Percentiles rank a stretch among this genome's conserved stretches.
phyloP scores from a whole-genome alignment of 2,888 invertebrate genomes.

The Tipula vernalis region DNA sequence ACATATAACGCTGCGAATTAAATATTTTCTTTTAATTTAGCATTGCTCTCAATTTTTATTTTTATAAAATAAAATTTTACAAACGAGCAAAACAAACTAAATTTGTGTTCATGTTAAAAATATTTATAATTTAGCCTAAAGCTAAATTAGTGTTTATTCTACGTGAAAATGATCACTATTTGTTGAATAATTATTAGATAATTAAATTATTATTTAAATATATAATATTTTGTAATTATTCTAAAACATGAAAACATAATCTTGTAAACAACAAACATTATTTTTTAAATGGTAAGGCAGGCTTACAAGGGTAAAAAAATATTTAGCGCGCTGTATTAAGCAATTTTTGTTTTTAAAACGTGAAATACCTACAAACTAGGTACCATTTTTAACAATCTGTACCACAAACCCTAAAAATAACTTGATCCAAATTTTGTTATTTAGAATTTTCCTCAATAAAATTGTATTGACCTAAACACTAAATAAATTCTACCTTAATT shows the following conservation, averaged over 20 bases:
- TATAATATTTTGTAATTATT: neutral
- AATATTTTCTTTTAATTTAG: neutral
- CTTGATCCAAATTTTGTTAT: neutral
- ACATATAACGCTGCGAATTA: neutral
- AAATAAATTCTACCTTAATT: neutral
- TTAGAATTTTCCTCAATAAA: neutral
- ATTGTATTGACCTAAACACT: neutral
- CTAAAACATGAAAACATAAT: neutral
- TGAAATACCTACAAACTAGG: no score
- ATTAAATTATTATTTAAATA: neutral
- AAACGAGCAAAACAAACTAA: neutral
- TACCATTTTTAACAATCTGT: neutral
- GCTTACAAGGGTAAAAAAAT: neutral
- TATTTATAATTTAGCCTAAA: neutral
- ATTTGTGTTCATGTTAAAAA: neutral
- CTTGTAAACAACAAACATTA: neutral
- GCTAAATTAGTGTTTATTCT: neutral
- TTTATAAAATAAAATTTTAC: neutral
- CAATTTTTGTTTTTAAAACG: no score
- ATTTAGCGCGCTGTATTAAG: no score
- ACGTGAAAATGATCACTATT: neutral
- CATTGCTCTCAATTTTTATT: neutral
- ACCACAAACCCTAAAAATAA: neutral
- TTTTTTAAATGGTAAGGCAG: neutral
- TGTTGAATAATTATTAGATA: neutral